Conservation (phyloP, 92 coral and sea anemone genomes). For the Scolanthus callimorphus region DNA sequence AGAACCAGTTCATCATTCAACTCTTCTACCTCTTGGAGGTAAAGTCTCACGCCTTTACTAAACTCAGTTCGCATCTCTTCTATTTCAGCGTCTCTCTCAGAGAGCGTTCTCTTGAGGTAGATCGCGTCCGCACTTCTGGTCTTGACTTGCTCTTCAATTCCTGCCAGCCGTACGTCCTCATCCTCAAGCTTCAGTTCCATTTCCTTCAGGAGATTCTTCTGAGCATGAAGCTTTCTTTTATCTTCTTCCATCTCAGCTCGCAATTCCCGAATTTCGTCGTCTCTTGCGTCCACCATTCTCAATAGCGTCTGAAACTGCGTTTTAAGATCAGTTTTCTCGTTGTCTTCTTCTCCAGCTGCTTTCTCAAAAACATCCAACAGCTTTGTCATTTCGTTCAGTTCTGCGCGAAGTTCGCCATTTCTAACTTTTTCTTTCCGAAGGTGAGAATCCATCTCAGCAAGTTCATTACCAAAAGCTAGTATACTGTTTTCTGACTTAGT, state of each 20-base stretch:
- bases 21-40: conserved; percentile 40
- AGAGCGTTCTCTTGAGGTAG: conserved; percentile 10
- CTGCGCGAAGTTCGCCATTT: conserved; percentile 23
- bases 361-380: conserved; percentile 7
- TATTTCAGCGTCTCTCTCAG: conserved; percentile 19
- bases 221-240: conserved; percentile 11
- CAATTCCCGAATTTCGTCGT: conserved; percentile 5
- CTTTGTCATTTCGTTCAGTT: conserved; percentile 14
- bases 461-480: conserved; percentile 1
- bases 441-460: conserved; percentile 15
- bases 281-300: conserved; percentile 6
- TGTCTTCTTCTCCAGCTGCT: conserved; percentile 9
- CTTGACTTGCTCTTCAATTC: conserved; percentile 32
- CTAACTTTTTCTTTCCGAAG: conserved; percentile 5
- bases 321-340: conserved; percentile 20
- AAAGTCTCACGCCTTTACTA: conserved; percentile 40
- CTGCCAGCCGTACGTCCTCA: conserved; percentile 34
- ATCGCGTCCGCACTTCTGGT: conserved; percentile 11
- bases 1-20: conserved; percentile 29
- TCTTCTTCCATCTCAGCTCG: conserved; percentile 17
- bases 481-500: conserved; percentile 16
- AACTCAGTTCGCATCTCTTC: conserved; percentile 27
- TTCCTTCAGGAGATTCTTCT: conserved; percentile 37
- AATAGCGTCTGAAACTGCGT: conserved; percentile 17
- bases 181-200: conserved; percentile 34